Percentiles rank a stretch among this genome's conserved stretches.
Evolutionary conservation across 2,888 invertebrate genomes (phyloP).

Genomic region (Anoncus sp.): DNA sequence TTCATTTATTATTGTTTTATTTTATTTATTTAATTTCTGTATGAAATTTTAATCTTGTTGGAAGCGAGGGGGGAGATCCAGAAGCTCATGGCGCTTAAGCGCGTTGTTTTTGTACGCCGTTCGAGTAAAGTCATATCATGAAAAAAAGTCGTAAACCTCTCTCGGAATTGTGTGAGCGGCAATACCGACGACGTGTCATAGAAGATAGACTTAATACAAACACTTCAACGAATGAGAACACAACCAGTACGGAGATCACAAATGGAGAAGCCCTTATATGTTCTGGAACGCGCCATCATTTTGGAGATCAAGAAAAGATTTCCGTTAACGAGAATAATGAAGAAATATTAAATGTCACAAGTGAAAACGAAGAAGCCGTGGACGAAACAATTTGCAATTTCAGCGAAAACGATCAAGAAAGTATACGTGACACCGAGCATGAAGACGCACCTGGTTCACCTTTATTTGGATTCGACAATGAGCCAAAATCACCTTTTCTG

Average conservation of each 20-base stretch:
- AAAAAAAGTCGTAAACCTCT: slow-evolving; percentile 45
- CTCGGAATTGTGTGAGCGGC: slow-evolving; percentile 44
- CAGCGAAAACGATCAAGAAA: slow-evolving; percentile 31
- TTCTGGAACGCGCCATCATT: not conserved
- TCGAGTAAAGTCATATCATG: slow-evolving; percentile 18
- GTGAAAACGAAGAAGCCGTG: slow-evolving; percentile 33
- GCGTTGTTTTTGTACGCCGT: no score
- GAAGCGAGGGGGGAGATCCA: no score
- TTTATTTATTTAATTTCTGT: slow-evolving; percentile 3
- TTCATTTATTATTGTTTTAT: slow-evolving; percentile 5
- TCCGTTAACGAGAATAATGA: slow-evolving; percentile 12
- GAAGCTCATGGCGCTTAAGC: no score
- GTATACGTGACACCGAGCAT: slow-evolving; percentile 26
- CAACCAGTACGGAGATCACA: slow-evolving; percentile 3
- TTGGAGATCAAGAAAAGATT: slow-evolving; percentile 22
- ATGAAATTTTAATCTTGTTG: slow-evolving; percentile 7
- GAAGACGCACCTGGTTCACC: slow-evolving; percentile 29
- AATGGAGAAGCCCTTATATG: not conserved
- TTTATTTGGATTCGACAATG: slow-evolving; percentile 27
- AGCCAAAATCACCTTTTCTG: slow-evolving; percentile 35
- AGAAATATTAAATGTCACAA: slow-evolving; percentile 34
- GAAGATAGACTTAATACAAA: slow-evolving; percentile 37
- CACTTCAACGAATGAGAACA: slow-evolving; percentile 26
- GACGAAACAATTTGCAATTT: slow-evolving; percentile 15
- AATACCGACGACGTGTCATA: slow-evolving; percentile 40